Conservation (phyloP, 1,140 invertebrate species). For the Drosophila pseudoananassae region DNA sequence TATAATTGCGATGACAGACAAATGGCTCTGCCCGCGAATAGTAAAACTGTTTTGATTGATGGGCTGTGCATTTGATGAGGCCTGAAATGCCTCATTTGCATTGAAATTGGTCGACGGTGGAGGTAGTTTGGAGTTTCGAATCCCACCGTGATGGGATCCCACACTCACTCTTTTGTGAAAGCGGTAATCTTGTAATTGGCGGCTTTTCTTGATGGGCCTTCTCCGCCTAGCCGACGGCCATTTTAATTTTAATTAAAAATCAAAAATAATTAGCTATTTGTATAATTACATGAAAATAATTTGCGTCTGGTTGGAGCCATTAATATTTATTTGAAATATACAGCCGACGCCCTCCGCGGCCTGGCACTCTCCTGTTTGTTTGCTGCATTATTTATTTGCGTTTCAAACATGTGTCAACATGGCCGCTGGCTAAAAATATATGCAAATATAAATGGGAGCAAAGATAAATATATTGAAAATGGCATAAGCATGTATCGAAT, state of each 20-base stretch:
- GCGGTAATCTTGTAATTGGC: constrained; percentile 59
- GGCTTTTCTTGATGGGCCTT: constrained; percentile 39
- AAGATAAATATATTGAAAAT: constrained; percentile 72
- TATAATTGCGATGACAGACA: constrained; percentile 55
- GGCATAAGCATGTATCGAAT: constrained; percentile 59
- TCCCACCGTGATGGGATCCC: too few relatives aligned
- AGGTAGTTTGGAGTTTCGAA: background rate
- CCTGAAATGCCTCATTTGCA: constrained; percentile 62
- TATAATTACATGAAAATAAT: constrained; percentile 77
- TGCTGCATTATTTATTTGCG: constrained; percentile 78
- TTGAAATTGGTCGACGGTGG: constrained; percentile 22
- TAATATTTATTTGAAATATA: constrained; percentile 73
- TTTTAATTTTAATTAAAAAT: constrained; percentile 75
- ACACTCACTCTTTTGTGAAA: constrained; percentile 3
- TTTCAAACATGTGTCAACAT: constrained; percentile 83
- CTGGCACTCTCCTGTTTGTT: constrained; percentile 22
- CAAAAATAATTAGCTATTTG: constrained; percentile 73
- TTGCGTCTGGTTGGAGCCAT: constrained; percentile 65
- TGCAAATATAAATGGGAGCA: constrained; percentile 63
- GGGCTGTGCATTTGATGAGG: constrained; percentile 60
- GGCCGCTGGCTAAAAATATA: constrained; percentile 64
- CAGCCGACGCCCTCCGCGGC: background rate
- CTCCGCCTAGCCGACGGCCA: constrained; percentile 36
- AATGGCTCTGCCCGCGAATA: constrained; percentile 53
- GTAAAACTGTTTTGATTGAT: constrained; percentile 61